A percentile compares a stretch with the other conserved stretches of the same genome.
These are phyloP conservation scores for Colletes gigas DNA, from an alignment of 1,140 invertebrate genomes.

Conservation along the genomic window DNA sequence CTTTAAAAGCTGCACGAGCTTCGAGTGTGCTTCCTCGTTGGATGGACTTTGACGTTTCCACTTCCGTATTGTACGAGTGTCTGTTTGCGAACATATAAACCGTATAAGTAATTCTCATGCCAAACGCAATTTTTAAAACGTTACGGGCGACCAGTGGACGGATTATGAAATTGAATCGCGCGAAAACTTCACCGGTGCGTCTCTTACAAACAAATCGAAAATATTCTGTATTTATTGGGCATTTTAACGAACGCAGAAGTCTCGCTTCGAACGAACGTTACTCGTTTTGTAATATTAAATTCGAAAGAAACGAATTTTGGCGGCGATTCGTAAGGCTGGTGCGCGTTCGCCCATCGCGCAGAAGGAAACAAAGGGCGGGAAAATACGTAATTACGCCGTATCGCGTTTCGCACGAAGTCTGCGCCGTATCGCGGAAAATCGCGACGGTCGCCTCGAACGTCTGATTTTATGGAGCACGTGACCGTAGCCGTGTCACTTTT, in stretches of 20 bases:
- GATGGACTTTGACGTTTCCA: constrained; percentile 18
- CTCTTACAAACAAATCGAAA: no score
- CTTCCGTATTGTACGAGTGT: neutral
- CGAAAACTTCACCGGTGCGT: no score
- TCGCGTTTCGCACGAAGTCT: neutral
- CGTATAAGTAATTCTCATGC: neutral
- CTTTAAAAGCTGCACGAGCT: constrained; percentile 7
- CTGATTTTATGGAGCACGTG: constrained; percentile 4
- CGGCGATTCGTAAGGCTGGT: no score
- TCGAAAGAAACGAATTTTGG: no score
- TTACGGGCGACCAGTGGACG: constrained; percentile 6
- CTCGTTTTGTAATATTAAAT: no score
- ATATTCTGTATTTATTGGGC: no score
- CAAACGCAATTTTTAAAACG: neutral
- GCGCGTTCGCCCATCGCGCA: neutral
- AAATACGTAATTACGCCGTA: neutral
- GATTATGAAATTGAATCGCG: neutral
- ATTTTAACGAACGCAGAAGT: no score
- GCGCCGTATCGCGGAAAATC: neutral
- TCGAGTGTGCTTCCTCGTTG: constrained; percentile 8
- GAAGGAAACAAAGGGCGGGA: neutral
- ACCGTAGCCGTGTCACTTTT: constrained; percentile 30
- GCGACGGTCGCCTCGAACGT: neutral
- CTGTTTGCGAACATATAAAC: neutral
- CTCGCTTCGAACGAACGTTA: no score